Base-by-base conservation (phyloP, 2,797 vertebrate species). In the Enteromius treurensis region DNA sequence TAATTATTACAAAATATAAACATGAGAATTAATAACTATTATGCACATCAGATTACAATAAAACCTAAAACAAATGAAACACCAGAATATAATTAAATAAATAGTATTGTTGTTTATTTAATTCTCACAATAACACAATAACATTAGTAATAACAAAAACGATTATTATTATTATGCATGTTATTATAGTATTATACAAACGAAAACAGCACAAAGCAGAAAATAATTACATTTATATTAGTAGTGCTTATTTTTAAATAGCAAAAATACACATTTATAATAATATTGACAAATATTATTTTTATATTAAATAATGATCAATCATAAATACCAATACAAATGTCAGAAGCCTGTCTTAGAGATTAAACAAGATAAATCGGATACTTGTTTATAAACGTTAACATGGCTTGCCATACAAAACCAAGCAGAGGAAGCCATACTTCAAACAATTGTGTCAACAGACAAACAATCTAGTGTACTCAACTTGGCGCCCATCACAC, bases 381-480 rank as follows among this genome's bases (percentile, higher is more conserved):
- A 55, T 58, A 23, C 2, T 32, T 64, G 2, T 32, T 17, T 17
- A 17, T 64, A 32, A 64, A 64, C 19, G 62, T 64, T 32, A 9
- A 64, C 0, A 4, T 32, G 62, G 62, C 62, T 34, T 64, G 62
- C 62, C 62, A 64, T 19, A 40, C 65, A n/a, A 5, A 13, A 40
- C 17, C 65, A 40, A 68, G 65, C 19, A 68, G 19, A n/a, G 68
- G 65, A 42, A 42, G 34, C 21, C 14, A 11, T 42, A 21, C 21
- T n/a, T 47, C 21, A 15, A 70, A 45, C n/a, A 47, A 70, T 8
- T 70, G 65, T 68, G 68, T 15, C 37, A 45, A 26, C 23, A 74
- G 23, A 77, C 42, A 64, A 45, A 77, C 32, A 15, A 37, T 37
- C 76, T 64, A 32, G 26, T 77, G 76, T 64, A 19, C 76, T 47